These are phyloP conservation scores for Gymnothorax javanicus DNA, from an alignment of 2,797 vertebrate genomes.

Conservation along the genomic window DNA sequence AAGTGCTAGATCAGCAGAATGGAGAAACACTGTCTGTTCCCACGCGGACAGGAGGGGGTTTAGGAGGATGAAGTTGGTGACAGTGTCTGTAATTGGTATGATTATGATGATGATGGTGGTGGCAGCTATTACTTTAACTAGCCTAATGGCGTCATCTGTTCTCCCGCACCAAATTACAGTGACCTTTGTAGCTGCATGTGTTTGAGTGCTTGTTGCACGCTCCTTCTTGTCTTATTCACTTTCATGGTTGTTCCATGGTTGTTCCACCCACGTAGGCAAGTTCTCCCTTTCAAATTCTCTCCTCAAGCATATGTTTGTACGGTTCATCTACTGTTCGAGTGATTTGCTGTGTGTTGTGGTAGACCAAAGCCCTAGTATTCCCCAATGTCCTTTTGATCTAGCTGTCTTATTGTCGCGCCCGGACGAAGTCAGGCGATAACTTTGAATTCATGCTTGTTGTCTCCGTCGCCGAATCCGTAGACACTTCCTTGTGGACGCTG, in stretches of 20 bases:
- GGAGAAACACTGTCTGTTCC: not conserved
- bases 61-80: not conserved
- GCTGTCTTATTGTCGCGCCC: too few species aligned
- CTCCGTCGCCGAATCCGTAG: too few species aligned
- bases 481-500: too few species aligned
- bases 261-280: not conserved
- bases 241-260: not conserved
- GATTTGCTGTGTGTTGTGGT: too few species aligned
- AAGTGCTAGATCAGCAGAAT: not conserved
- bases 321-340: too few species aligned
- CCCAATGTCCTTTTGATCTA: too few species aligned
- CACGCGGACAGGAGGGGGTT: not conserved
- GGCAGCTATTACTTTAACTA: not conserved
- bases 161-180: not conserved
- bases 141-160: not conserved
- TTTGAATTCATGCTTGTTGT: too few species aligned
- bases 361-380: too few species aligned
- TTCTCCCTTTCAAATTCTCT: not conserved
- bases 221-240: not conserved
- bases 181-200: not conserved
- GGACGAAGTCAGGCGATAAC: too few species aligned
- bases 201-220: not conserved
- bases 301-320: too few species aligned
- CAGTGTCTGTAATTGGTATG: not conserved
- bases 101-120: not conserved